Conservation (phyloP, 2,113 vertebrate species). For the Todiramphus chloris region DNA sequence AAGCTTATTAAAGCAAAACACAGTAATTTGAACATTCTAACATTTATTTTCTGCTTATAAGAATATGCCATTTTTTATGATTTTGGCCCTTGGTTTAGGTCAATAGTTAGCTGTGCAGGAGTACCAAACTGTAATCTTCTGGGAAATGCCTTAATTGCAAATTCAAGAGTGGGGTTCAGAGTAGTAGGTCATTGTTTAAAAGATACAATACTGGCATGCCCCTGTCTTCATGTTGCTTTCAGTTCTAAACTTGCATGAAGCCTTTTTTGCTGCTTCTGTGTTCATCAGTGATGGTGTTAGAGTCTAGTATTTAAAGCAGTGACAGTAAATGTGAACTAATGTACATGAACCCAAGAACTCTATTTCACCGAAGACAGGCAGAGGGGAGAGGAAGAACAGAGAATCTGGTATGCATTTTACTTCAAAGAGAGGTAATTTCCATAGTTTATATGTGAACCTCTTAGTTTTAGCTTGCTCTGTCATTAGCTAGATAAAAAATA, state of each 20-base stretch:
- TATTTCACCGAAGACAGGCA: neutral
- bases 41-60: neutral
- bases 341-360: neutral
- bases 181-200: neutral
- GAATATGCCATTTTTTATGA: neutral
- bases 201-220: neutral
- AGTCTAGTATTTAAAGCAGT: neutral
- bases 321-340: neutral
- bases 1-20: neutral
- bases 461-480: neutral
- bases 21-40: neutral
- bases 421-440: neutral
- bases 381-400: neutral
- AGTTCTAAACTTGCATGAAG: neutral
- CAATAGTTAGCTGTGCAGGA: neutral
- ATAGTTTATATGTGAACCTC: neutral
- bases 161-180: neutral
- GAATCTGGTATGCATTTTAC: neutral
- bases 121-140: neutral
- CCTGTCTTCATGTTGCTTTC: neutral
- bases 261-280: neutral
- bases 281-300: neutral
- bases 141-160: neutral
- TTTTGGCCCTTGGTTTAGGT: neutral
- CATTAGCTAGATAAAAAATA: neutral